Evolutionary conservation across 92 coral and sea anemone genomes (phyloP).

Genomic region (Parazoanthus swiftii): DNA sequence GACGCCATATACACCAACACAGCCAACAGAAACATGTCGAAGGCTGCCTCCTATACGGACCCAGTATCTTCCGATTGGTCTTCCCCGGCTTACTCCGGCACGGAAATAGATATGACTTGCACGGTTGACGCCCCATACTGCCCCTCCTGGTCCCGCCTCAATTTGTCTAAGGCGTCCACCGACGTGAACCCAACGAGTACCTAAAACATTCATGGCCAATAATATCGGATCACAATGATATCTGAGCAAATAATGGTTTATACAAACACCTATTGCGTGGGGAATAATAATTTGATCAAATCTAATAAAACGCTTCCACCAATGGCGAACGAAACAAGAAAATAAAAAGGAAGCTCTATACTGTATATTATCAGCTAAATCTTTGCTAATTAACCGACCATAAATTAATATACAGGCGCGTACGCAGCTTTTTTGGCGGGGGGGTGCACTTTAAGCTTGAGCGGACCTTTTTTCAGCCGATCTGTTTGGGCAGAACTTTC

Average conservation of each 20-base stretch:
- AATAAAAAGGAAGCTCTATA: too few species aligned
- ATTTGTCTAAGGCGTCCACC: slow-evolving; percentile 34
- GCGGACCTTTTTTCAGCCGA: too few species aligned
- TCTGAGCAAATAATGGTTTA: not conserved
- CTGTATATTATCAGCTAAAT: too few species aligned
- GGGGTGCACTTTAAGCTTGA: too few species aligned
- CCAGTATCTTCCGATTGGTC: slow-evolving; percentile 45
- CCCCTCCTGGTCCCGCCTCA: slow-evolving; percentile 40
- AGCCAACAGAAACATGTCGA: slow-evolving; percentile 47
- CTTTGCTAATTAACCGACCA: too few species aligned
- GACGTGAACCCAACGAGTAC: slow-evolving; percentile 32
- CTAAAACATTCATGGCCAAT: not conserved
- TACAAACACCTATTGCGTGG: too few species aligned
- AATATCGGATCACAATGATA: not conserved
- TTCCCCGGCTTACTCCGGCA: slow-evolving; percentile 30
- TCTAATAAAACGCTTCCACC: too few species aligned
- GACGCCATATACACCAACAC: slow-evolving; percentile 46
- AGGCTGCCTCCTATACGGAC: slow-evolving; percentile 32
- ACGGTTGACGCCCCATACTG: slow-evolving; percentile 29
- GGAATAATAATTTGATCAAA: too few species aligned
- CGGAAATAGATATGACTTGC: slow-evolving; percentile 12
- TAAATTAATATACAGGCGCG: too few species aligned
- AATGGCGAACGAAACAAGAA: too few species aligned
- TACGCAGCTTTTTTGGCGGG: too few species aligned
- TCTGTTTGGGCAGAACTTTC: too few species aligned